Evolutionary conservation across 2,113 vertebrate species (phyloP).

Genomic region (Microcebus tavaratra): DNA sequence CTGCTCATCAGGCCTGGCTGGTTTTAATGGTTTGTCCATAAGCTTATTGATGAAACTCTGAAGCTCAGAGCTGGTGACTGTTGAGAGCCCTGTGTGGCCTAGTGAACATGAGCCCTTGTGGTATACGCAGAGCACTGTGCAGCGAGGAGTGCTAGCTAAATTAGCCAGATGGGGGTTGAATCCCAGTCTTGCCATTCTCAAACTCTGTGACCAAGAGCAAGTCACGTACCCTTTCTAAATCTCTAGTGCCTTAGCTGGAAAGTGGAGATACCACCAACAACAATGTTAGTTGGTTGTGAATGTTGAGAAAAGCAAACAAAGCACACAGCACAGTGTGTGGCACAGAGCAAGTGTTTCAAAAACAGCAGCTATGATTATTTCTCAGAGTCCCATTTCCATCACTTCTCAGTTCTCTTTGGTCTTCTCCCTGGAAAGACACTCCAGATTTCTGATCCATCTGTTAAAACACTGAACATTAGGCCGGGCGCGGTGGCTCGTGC

Average conservation of each 20-base stretch:
- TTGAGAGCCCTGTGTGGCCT: neutral
- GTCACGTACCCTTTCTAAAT: neutral
- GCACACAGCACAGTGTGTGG: rapidly evolving
- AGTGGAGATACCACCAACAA: neutral
- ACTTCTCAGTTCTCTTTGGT: neutral
- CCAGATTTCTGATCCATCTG: neutral
- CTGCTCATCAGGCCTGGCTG: neutral
- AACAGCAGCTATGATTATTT: neutral
- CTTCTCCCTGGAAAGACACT: neutral
- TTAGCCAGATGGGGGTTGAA: rapidly evolving
- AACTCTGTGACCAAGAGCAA: neutral
- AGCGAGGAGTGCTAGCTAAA: neutral
- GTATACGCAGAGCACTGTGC: rapidly evolving
- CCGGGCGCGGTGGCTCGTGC: no score
- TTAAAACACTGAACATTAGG: neutral
- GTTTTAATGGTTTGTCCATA: neutral
- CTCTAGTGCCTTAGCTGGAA: neutral
- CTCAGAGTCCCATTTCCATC: neutral
- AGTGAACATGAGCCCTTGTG: rapidly evolving
- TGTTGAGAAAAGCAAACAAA: neutral
- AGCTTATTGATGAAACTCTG: neutral
- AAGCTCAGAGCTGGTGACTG: neutral
- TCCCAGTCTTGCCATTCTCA: no score
- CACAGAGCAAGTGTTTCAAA: neutral
- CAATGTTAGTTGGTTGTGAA: neutral